Conservation (phyloP, 2,797 vertebrate species). For the Dipus sagitta region DNA sequence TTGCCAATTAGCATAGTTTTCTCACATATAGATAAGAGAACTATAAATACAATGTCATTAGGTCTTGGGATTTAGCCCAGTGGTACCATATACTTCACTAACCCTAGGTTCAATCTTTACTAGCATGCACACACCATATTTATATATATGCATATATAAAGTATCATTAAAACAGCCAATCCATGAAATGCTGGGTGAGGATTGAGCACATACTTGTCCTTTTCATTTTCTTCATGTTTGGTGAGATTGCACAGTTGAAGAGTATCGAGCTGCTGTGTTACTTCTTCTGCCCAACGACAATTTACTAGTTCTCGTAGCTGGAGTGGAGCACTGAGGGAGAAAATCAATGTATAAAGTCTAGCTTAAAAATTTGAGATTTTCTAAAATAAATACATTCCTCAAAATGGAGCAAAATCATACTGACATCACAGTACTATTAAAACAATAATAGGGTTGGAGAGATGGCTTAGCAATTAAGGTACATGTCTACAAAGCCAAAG, state of each 20-base stretch:
- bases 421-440: not conserved
- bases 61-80: not conserved
- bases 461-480: no score
- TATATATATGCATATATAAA: not conserved
- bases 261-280: constrained; percentile 98
- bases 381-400: constrained; percentile 49
- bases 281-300: constrained; percentile 99
- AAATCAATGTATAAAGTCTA: not conserved
- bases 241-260: constrained; percentile 97
- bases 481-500: no score
- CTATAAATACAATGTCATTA: not conserved
- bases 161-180: constrained; percentile 44
- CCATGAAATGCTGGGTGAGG: constrained; percentile 25
- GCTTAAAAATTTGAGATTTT: constrained; percentile 56
- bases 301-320: constrained; percentile 98
- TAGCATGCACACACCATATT: not conserved
- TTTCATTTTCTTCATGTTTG: constrained; percentile 98
- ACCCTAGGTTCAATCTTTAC: not conserved
- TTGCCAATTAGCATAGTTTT: not conserved
- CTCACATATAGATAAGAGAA: constrained; percentile 26
- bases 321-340: constrained; percentile 92
- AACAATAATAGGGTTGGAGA: no score
- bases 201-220: constrained; percentile 93
- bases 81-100: not conserved
- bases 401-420: constrained; percentile 55